Evolutionary conservation across 2,888 invertebrate species (phyloP).

Genomic region (Muscina levida): DNA sequence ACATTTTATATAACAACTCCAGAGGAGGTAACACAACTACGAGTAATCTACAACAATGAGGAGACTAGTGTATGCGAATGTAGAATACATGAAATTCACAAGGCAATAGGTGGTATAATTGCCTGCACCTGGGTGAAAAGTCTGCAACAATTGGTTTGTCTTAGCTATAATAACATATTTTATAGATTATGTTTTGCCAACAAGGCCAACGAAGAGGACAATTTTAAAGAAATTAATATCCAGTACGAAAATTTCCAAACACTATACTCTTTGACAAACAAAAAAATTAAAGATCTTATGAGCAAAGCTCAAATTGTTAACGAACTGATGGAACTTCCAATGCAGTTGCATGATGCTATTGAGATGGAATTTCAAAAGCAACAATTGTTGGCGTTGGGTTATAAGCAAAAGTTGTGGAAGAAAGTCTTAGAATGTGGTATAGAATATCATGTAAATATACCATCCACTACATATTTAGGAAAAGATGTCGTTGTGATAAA

Average conservation of each 20-base stretch:
- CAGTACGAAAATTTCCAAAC: constrained; percentile 54
- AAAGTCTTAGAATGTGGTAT: constrained; percentile 67
- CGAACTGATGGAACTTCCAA: constrained; percentile 69
- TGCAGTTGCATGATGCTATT: constrained; percentile 68
- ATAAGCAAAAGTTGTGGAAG: constrained; percentile 65
- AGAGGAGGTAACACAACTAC: constrained; percentile 71
- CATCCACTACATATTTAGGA: constrained; percentile 56
- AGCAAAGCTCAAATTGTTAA: constrained; percentile 64
- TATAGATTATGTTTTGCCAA: constrained; percentile 70
- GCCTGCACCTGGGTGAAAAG: constrained; percentile 75
- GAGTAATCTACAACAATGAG: constrained; percentile 66
- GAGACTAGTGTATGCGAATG: constrained; percentile 70
- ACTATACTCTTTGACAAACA: constrained; percentile 70
- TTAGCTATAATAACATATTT: constrained; percentile 78
- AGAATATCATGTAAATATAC: constrained; percentile 69
- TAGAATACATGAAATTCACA: constrained; percentile 68
- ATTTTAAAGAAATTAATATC: constrained; percentile 12
- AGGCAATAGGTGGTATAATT: constrained; percentile 73
- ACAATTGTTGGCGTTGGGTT: constrained; percentile 72
- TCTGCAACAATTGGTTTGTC: constrained; percentile 74
- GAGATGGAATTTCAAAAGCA: constrained; percentile 74
- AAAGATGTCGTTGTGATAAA: constrained; percentile 45
- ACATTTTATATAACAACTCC: constrained; percentile 75
- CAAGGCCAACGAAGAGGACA: not conserved
- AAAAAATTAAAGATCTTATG: constrained; percentile 67